Evolutionary conservation across 2,113 vertebrate species (phyloP).

Genomic region (Rhabdornis inornatus): DNA sequence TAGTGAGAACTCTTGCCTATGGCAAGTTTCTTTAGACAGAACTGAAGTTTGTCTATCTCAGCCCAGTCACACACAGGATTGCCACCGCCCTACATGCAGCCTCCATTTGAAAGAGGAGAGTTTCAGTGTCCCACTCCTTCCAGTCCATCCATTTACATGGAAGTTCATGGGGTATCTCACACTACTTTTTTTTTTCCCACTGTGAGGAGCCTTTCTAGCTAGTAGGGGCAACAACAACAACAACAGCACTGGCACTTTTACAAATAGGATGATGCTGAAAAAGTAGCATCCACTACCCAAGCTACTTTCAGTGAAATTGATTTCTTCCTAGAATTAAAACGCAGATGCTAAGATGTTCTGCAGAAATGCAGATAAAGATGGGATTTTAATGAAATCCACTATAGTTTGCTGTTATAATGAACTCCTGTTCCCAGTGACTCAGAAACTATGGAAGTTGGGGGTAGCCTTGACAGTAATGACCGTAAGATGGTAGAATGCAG

Average conservation of each 20-base stretch:
- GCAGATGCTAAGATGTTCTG: background rate
- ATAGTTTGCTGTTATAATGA: background rate
- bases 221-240: rapidly evolving
- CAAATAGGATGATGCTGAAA: background rate
- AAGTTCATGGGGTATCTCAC: background rate
- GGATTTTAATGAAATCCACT: background rate
- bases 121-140: background rate
- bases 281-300: background rate
- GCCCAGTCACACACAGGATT: background rate
- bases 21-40: background rate
- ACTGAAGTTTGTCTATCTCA: background rate
- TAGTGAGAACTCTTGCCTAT: background rate
- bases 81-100: background rate
- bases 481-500: too few species aligned
- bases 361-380: background rate
- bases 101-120: background rate
- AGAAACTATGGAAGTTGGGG: background rate
- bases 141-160: background rate
- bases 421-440: background rate
- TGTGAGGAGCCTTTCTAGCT: background rate
- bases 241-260: background rate
- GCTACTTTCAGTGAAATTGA: background rate
- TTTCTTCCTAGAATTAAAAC: background rate
- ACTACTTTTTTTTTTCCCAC: background rate
- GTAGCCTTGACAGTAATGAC: background rate